Percentiles rank a stretch among this genome's conserved stretches.
These are phyloP conservation scores for Knipowitschia caucasica DNA, from an alignment of 2,797 vertebrate species.

Conservation along the genomic window DNA sequence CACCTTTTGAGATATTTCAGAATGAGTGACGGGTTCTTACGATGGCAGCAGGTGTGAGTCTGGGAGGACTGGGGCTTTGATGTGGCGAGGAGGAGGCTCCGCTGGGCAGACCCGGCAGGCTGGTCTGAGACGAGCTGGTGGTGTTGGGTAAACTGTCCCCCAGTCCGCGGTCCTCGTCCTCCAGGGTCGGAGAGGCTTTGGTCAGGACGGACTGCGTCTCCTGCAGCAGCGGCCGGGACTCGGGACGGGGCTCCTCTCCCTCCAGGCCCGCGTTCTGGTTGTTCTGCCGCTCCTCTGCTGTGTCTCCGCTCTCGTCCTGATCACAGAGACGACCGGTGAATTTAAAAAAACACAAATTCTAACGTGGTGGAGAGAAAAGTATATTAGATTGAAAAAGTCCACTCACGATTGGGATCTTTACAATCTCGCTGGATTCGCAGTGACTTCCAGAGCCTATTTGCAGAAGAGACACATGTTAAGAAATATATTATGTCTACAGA, in stretches of 20 bases:
- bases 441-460: conserved; percentile 54
- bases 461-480: conserved; percentile 17
- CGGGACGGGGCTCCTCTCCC: conserved; percentile 65
- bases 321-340: background rate
- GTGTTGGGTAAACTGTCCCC: conserved; percentile 83
- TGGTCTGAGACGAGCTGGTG: conserved; percentile 80
- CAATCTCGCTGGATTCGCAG: conserved; percentile 59
- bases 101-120: conserved; percentile 71
- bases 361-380: background rate
- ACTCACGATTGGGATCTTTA: conserved; percentile 80
- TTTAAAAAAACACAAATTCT: background rate
- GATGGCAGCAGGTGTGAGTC: conserved; percentile 43
- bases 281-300: conserved; percentile 75
- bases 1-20: too few species aligned
- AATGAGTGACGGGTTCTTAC: conserved; percentile 41
- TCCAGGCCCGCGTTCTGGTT: conserved; percentile 72
- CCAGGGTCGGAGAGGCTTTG: conserved; percentile 68
- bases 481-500: background rate
- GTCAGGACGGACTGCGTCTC: conserved; percentile 67
- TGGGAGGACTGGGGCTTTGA: conserved; percentile 60
- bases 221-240: conserved; percentile 75
- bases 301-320: conserved; percentile 64
- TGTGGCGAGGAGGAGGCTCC: conserved; percentile 62
- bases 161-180: conserved; percentile 79
- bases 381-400: background rate